phyloP scores from a whole-genome alignment of 2,113 vertebrate genomes.

The Raphicerus campestris region DNA sequence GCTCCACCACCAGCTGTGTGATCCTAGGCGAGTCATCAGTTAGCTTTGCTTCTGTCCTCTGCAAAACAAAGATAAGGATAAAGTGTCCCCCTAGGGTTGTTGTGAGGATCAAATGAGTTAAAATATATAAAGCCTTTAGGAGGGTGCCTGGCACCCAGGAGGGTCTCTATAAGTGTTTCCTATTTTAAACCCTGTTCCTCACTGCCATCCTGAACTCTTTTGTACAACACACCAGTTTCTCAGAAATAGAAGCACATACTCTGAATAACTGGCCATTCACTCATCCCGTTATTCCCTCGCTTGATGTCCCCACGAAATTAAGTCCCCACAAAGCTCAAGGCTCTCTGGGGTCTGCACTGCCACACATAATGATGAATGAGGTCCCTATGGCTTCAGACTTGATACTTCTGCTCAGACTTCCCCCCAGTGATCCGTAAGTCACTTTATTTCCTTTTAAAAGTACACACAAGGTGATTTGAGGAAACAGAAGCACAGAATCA shows the following conservation, averaged over 20 bases:
- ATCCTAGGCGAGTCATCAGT: not conserved
- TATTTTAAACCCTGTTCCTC: not conserved
- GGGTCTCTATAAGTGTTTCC: not conserved
- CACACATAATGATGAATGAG: not conserved
- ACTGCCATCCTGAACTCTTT: not conserved
- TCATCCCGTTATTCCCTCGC: not conserved
- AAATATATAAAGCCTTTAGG: not conserved
- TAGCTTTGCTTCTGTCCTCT: not conserved
- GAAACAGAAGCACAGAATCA: constrained; percentile 25
- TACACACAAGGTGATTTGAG: not conserved
- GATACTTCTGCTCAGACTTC: not conserved
- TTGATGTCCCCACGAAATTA: not conserved
- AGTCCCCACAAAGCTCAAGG: not conserved
- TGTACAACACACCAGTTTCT: not conserved
- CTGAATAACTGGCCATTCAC: not conserved
- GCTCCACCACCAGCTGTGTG: not conserved
- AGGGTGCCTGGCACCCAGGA: no score
- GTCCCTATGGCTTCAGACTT: not conserved
- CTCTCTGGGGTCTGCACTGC: not conserved
- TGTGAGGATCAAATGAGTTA: not conserved
- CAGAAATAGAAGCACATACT: not conserved
- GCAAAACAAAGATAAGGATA: not conserved
- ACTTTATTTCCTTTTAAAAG: constrained; percentile 38
- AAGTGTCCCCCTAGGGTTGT: not conserved
- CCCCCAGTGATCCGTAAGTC: not conserved